These are phyloP conservation scores for Nymphicus hollandicus DNA, from an alignment of 2,113 vertebrate species.

Conservation along the genomic window DNA sequence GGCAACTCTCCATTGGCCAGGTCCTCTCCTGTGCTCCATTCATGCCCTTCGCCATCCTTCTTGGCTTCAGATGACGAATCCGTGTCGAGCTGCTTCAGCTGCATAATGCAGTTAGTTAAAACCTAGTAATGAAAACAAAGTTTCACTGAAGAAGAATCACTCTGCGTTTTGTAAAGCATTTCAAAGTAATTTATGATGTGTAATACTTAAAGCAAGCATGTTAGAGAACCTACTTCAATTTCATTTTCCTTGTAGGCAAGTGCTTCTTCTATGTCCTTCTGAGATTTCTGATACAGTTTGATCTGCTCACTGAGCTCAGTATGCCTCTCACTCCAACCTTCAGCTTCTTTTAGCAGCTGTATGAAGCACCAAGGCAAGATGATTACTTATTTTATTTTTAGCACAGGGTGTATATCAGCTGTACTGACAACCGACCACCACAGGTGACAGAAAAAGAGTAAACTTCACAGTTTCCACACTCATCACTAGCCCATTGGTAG, in stretches of 20 bases:
- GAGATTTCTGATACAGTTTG: constrained; percentile 83
- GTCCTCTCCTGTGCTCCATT: constrained; percentile 69
- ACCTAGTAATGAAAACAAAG: constrained; percentile 75
- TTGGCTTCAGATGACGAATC: constrained; percentile 64
- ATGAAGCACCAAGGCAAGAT: neutral
- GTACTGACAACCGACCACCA: neutral
- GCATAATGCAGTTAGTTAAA: constrained; percentile 89
- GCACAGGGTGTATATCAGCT: neutral
- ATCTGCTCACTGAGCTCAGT: constrained; percentile 86
- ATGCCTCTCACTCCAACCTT: constrained; percentile 87
- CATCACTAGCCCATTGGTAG: neutral
- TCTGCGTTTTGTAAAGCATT: neutral
- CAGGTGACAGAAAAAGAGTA: neutral
- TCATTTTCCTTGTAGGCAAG: constrained; percentile 90
- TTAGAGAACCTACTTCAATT: constrained; percentile 79
- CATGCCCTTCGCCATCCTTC: constrained; percentile 44
- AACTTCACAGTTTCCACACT: neutral
- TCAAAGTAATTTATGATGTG: neutral
- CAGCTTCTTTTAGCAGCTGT: constrained; percentile 84
- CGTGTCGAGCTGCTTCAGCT: constrained; percentile 82
- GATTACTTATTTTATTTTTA: neutral
- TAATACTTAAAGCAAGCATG: neutral
- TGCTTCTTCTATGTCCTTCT: constrained; percentile 87
- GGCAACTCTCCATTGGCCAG: constrained; percentile 83
- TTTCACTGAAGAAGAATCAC: neutral